Conservation (phyloP, 2,888 invertebrate species). For the Plutella xylostella region DNA sequence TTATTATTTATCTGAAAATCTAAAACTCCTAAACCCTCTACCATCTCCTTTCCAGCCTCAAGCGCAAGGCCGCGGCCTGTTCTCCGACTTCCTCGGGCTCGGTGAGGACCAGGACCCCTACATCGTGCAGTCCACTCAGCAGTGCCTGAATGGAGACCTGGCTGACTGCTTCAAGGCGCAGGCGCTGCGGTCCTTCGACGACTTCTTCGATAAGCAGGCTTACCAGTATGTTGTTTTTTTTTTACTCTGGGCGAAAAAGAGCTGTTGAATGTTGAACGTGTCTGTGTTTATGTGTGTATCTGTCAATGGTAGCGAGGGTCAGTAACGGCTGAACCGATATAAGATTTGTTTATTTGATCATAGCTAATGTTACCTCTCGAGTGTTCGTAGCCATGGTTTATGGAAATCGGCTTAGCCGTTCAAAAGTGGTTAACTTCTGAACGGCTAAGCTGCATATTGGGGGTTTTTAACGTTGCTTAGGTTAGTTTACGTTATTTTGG, state of each 20-base stretch:
- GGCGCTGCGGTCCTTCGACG: slow-evolving; percentile 79
- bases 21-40: no score
- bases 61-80: slow-evolving; percentile 74
- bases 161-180: slow-evolving; percentile 88
- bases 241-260: neutral
- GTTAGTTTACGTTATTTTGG: no score
- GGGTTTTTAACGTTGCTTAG: no score
- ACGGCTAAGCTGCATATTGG: no score
- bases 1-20: no score
- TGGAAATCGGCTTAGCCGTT: no score
- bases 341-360: no score
- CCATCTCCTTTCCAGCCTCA: slow-evolving; percentile 57
- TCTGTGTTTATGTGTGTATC: no score
- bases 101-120: slow-evolving; percentile 86
- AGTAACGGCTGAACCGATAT: neutral
- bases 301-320: neutral
- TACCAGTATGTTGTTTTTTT: slow-evolving; percentile 66
- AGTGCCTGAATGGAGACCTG: slow-evolving; percentile 83
- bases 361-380: no score
- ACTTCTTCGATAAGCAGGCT: slow-evolving; percentile 78
- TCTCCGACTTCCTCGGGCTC: slow-evolving; percentile 82
- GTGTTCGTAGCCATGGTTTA: no score
- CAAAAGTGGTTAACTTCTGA: no score
- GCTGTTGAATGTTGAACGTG: neutral
- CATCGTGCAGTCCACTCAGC: slow-evolving; percentile 78